Conservation (phyloP, 2,113 vertebrate species). For the Camelus bactrianus region DNA sequence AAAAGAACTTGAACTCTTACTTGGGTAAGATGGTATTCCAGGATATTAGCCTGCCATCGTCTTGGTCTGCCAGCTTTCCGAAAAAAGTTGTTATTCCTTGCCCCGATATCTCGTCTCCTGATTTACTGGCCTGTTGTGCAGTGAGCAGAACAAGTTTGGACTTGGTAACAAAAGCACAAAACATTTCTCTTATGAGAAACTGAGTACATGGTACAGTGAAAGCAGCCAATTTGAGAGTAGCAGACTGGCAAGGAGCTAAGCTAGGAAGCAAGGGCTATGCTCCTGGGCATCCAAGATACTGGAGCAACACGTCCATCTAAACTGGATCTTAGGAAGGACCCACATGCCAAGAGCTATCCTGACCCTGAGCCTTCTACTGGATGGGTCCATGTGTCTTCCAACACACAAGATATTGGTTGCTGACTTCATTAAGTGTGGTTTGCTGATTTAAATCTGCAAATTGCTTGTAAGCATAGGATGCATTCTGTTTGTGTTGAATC, state of each 20-base stretch:
- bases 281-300: not conserved
- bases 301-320: not conserved
- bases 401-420: not conserved
- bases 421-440: not conserved
- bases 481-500: not conserved
- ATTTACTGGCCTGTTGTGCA: no score
- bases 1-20: no score
- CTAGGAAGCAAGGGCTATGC: not conserved
- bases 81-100: no score
- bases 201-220: not conserved
- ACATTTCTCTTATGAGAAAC: not conserved
- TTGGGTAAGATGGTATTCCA: no score
- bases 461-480: not conserved
- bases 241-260: not conserved
- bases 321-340: not conserved
- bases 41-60: no score
- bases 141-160: no score
- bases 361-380: not conserved
- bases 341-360: not conserved
- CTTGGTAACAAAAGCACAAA: no score
- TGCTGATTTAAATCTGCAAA: not conserved
- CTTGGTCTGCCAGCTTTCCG: no score
- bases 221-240: not conserved
- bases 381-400: not conserved
- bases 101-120: no score